phyloP scores from a whole-genome alignment of 2,797 vertebrate species.

The Malurus leucopterus region DNA sequence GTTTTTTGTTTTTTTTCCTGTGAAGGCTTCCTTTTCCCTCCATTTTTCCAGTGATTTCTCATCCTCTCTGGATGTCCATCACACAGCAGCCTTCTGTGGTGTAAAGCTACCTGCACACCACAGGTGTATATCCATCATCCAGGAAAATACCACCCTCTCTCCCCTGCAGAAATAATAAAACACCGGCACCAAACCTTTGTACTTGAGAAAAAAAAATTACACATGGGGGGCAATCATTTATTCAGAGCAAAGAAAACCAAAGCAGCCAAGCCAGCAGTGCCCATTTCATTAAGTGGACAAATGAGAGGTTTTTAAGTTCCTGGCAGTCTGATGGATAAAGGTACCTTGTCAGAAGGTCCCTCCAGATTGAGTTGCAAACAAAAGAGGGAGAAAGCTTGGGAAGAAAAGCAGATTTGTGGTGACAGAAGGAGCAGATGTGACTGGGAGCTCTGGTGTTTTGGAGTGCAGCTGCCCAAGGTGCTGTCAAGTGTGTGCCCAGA shows the following conservation, averaged over 20 bases:
- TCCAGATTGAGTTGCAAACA: neutral
- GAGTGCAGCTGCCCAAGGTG: neutral
- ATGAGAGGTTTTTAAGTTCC: neutral
- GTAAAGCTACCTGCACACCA: neutral
- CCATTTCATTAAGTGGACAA: neutral
- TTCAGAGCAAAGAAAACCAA: neutral
- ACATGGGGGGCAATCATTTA: neutral
- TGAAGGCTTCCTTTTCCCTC: neutral
- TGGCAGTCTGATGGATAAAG: conserved; percentile 2
- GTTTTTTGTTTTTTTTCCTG: neutral
- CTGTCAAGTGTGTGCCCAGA: neutral
- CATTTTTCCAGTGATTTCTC: neutral
- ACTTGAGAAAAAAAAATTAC: neutral
- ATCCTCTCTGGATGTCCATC: neutral
- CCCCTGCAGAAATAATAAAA: neutral
- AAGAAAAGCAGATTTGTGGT: neutral
- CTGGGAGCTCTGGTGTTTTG: neutral
- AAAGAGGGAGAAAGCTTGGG: neutral
- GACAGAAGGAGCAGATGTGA: neutral
- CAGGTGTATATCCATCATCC: neutral
- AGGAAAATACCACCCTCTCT: neutral
- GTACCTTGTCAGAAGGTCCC: neutral
- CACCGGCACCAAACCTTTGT: neutral
- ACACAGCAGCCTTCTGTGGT: neutral
- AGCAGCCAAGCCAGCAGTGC: neutral